Evolutionary conservation across 2,113 vertebrate genomes (phyloP), one percentile per base, ranked within the genome.

Genomic region (Vireo altiloquus): DNA sequence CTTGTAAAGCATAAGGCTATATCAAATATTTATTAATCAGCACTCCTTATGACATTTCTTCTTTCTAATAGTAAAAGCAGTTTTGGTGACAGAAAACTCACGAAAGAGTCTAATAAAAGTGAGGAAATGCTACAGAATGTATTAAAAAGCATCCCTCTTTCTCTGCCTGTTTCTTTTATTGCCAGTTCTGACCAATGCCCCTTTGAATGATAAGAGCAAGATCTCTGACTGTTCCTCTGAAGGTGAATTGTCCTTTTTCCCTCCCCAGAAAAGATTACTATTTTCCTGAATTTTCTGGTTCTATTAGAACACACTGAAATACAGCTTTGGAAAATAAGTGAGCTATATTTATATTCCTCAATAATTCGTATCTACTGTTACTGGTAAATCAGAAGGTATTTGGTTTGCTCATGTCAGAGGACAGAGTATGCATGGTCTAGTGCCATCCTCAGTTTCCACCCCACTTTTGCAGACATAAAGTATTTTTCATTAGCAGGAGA

Each of bases 11-110:
- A 25, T 59, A 90, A 70, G 19, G 59, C 44, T 95, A 27, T 77
- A 82, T 92, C 85, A 95, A 94, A 81, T 96, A 84, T 87, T 90
- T 92, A 92, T 96, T 96, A 80, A 94, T 79, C 72, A 87, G 33
- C 22, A 54, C 50, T 88, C 15, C 6, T 72, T 71, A 56, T 56
- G 80, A 70, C 81, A 72, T 40, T 89, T 72, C 19, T 49, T 82
- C 65, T 94, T 52, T 6, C 60, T 56, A 42, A 57, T 66, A 77
- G 35, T 37, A 8, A 40, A 87, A 44, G 27, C 50, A 61, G 31
- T 39, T 28, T 30, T 35, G 25, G 17, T 85, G 79, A 82, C 47
- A 89, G 49, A 82, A 79, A 84, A 54, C 14, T 79, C 30, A 47
- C 3, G 16, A 53, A 53, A 57, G 37, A 79, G 21, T 68, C 65